phyloP scores from a whole-genome alignment of 1,140 invertebrate species.

The Lepidurus arcticus region DNA sequence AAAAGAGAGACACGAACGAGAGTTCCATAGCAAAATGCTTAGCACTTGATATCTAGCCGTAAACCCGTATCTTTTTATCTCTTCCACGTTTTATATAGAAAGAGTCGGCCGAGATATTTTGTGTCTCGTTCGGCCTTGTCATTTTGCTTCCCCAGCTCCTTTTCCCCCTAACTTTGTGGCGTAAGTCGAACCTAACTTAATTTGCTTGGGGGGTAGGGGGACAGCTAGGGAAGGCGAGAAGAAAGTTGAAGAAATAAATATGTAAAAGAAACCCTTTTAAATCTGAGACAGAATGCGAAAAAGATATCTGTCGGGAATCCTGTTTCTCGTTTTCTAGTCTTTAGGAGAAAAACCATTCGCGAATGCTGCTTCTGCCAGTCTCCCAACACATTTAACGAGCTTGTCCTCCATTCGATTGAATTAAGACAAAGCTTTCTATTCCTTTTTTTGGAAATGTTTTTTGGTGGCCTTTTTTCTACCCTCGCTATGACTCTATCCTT shows the following conservation, averaged over 20 bases:
- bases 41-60: conserved; percentile 2
- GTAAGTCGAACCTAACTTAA: conserved; percentile 10
- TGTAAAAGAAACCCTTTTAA: neutral
- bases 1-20: neutral
- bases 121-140: neutral
- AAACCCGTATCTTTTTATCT: conserved; percentile 7
- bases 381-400: neutral
- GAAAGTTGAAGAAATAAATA: neutral
- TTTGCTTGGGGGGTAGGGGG: neutral
- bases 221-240: neutral
- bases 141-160: neutral
- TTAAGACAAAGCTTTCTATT: neutral
- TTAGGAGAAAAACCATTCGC: too few relatives aligned
- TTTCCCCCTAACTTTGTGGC: neutral
- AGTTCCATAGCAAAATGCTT: neutral
- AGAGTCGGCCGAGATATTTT: neutral
- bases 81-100: neutral
- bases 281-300: too few relatives aligned
- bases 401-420: neutral
- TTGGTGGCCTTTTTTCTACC: neutral
- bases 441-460: neutral
- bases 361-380: too few relatives aligned
- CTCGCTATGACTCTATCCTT: neutral
- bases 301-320: too few relatives aligned
- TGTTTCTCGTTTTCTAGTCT: too few relatives aligned